Percentiles rank a stretch among this genome's conserved stretches.
Conservation (phyloP, 1,140 invertebrate species). For the Oscheius sp. region DNA sequence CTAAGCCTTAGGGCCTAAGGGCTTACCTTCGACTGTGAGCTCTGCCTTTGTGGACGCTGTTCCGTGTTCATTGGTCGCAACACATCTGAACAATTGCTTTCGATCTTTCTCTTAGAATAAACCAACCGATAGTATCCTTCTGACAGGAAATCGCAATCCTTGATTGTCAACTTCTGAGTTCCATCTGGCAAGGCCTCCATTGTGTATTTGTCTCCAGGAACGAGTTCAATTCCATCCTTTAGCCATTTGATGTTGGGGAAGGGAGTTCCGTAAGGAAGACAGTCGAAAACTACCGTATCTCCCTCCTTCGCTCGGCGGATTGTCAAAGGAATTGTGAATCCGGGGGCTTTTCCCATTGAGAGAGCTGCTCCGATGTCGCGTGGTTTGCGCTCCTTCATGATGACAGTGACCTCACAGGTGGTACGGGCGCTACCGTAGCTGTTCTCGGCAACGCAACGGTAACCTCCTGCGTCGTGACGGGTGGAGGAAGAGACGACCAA, state of each 20-base stretch:
- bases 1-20: neutral
- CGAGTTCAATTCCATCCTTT: conserved; percentile 55
- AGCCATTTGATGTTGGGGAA: conserved; percentile 36
- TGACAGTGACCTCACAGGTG: conserved; percentile 51
- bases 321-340: conserved; percentile 57
- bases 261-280: conserved; percentile 57
- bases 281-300: conserved; percentile 59
- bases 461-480: conserved; percentile 72
- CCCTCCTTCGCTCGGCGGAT: conserved; percentile 46
- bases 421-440: conserved; percentile 53
- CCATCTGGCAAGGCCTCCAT: conserved; percentile 56
- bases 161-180: conserved; percentile 51
- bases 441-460: conserved; percentile 69
- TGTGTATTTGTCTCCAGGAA: conserved; percentile 41
- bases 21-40: conserved; percentile 51
- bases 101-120: neutral
- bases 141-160: conserved; percentile 51
- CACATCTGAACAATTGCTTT: conserved; percentile 46
- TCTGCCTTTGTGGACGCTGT: conserved; percentile 60
- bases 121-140: conserved; percentile 45
- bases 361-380: conserved; percentile 48
- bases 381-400: conserved; percentile 36
- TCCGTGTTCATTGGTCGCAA: conserved; percentile 59
- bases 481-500: conserved; percentile 74
- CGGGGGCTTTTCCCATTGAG: conserved; percentile 51